Evolutionary conservation across 2,888 invertebrate species (phyloP), one percentile per base, ranked within the genome.

Genomic region (Drosophila prostipennis): DNA sequence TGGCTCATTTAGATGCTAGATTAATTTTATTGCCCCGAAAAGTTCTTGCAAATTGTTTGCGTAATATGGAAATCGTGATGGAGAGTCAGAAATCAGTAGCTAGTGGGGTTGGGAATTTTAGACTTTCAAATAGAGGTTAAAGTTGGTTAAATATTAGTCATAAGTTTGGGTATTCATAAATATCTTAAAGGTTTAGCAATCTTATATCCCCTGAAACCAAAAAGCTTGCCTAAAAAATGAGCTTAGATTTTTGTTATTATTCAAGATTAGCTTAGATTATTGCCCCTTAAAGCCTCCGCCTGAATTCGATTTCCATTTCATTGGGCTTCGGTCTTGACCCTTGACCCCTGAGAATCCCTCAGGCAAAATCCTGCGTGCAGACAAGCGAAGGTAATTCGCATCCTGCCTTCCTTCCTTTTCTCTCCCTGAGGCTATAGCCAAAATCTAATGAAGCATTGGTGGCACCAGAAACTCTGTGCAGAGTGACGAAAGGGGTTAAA

Each of bases 11-110:
- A 84, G 84, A 84, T 84, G 87, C 70, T 13, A 84, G 84, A 84
- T 84, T 84, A 89, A 74, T 81, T 89, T 84, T 89, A 89, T 89
- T 76, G 89, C 65, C 45, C 48, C 63, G 16, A 65, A 74, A 87
- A 78, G 81, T 80, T 77, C 85, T 74, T 76, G 79, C 84, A 88
- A 83, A 83, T 88, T 78, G 87, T 83, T 84, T 81, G 72, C 84
- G 84, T 88, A 80, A 83, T 83, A 87, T 80, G 76, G 52, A 80
- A 78, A 78, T 83, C 87, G 83, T 80, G 85, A 51, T 69, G 70
- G n/a, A 54, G 58, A 40, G 19, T 19, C 16, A n/a, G 7, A 55
- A 55, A 39, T 54, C 56, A 29, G 7, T 19, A 86, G 64, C 63
- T 67, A 60, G 14, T 34, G 70, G 78, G 46, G 3, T 1, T 7